Evolutionary conservation across 2,797 vertebrate genomes (phyloP), one percentile per base, ranked within the genome.

Genomic region (Falco concolor): DNA sequence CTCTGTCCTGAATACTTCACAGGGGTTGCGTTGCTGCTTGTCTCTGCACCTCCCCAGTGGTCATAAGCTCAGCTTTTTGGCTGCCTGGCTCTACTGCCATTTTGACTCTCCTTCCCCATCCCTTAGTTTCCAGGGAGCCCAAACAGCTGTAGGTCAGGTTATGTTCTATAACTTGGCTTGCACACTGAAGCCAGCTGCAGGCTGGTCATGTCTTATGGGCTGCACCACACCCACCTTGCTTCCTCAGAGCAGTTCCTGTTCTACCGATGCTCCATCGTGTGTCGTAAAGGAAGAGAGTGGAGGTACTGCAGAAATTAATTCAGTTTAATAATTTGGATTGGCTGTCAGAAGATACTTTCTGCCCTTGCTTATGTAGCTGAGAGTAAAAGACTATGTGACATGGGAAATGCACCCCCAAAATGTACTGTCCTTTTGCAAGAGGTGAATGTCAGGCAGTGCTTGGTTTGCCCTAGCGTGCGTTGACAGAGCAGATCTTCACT

Each of bases 401-500:
- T 32, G n/a, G 27, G 34, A 85, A 92, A 53, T 54, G 49, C 28
- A 20, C 13, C 23, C 44, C 19, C 16, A 63, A 36, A 76, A 72
- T 6, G 9, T 27, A 8, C 12, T 40, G 87, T 73, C 15, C 56
- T 76, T 69, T 82, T 67, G 63, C 72, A 80, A 50, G 80, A 76
- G 53, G 40, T 59, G 28, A 42, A 28, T n/a, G 53, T 87, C 70
- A 40, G 65, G 53, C 63, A 25, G 47, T 7, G 60, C 38, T 92
- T 79, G 67, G 27, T 64, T 87, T 75, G 64, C 38, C 54, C 27
- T 94, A 2, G 90, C 24, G 1, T 95, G 93, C 84, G 1, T 10
- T 87, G 84, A 42, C 67, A 73, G 63, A 90, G 54, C 90, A 93
- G 79, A 79, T 93, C 78, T 84, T 87, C 86, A 22, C 73, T 94